Conservation (phyloP, 2,888 invertebrate species). For the Steinernema carpocapsae region DNA sequence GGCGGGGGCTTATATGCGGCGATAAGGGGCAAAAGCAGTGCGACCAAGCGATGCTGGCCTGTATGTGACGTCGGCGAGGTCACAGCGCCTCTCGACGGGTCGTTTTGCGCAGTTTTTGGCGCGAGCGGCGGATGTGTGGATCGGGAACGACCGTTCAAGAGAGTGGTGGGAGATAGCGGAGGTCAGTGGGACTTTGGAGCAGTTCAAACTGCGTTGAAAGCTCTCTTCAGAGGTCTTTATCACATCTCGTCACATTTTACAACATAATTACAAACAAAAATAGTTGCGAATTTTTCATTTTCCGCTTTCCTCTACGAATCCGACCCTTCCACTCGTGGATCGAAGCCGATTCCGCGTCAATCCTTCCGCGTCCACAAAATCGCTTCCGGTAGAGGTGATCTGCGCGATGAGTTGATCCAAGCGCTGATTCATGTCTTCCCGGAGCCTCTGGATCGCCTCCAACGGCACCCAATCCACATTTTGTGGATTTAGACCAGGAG, state of each 20-base stretch:
- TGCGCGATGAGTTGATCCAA: slow-evolving; percentile 46
- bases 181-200: not conserved
- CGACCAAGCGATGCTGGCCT: not conserved
- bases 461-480: slow-evolving; percentile 34
- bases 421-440: slow-evolving; percentile 47
- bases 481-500: not conserved
- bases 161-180: not conserved
- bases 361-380: not conserved
- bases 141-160: not conserved
- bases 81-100: not conserved
- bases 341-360: not conserved
- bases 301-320: not conserved
- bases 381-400: slow-evolving; percentile 29
- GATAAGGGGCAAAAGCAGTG: not conserved
- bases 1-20: not conserved
- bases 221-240: no score
- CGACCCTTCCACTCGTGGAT: not conserved
- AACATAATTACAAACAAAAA: slow-evolving; percentile 11
- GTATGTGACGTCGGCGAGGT: not conserved
- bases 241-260: not conserved
- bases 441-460: slow-evolving; percentile 46
- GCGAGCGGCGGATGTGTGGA: not conserved
- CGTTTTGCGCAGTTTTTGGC: not conserved
- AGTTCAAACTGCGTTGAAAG: not conserved
- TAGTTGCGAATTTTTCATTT: not conserved